These are phyloP conservation scores for Leptodactylus fuscus DNA, from an alignment of 2,113 vertebrate genomes.

Conservation along the genomic window DNA sequence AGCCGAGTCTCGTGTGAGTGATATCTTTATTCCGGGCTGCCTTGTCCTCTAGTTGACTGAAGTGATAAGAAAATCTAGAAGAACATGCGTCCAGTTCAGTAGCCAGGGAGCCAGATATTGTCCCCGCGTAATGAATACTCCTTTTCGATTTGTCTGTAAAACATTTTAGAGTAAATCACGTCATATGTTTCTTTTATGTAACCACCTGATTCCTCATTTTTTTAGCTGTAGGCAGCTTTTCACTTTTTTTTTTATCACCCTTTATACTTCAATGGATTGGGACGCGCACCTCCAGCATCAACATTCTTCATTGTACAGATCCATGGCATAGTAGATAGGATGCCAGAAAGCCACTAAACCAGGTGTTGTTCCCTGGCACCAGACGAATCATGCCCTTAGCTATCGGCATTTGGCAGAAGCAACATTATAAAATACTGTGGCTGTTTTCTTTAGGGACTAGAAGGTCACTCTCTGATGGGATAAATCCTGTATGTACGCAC, in stretches of 20 bases:
- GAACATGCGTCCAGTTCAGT: not conserved
- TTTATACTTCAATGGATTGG: slow-evolving; percentile 25
- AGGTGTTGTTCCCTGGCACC: slow-evolving; percentile 55
- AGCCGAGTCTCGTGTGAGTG: not conserved
- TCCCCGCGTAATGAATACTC: not conserved
- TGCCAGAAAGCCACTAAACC: slow-evolving; percentile 55
- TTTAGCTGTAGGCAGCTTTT: slow-evolving; percentile 9
- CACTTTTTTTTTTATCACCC: not conserved
- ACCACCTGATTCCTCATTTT: not conserved
- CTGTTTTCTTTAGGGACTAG: slow-evolving; percentile 20
- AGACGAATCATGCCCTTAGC: slow-evolving; percentile 15
- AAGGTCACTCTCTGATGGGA: slow-evolving; percentile 4
- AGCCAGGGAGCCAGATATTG: not conserved
- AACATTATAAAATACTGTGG: slow-evolving; percentile 9
- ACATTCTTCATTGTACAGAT: slow-evolving; percentile 10
- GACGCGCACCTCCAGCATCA: slow-evolving; percentile 42
- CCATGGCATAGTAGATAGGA: slow-evolving; percentile 27
- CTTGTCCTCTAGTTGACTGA: slow-evolving; percentile 5
- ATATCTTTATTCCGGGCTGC: not conserved
- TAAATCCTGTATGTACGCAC: slow-evolving; percentile 1
- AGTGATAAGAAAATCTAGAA: not conserved
- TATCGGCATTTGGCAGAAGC: slow-evolving; percentile 46
- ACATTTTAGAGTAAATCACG: slow-evolving; percentile 17
- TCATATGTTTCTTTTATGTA: slow-evolving; percentile 35
- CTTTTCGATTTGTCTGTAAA: not conserved